phyloP scores from a whole-genome alignment of 2,113 vertebrate genomes.

The Myiozetetes cayanensis region DNA sequence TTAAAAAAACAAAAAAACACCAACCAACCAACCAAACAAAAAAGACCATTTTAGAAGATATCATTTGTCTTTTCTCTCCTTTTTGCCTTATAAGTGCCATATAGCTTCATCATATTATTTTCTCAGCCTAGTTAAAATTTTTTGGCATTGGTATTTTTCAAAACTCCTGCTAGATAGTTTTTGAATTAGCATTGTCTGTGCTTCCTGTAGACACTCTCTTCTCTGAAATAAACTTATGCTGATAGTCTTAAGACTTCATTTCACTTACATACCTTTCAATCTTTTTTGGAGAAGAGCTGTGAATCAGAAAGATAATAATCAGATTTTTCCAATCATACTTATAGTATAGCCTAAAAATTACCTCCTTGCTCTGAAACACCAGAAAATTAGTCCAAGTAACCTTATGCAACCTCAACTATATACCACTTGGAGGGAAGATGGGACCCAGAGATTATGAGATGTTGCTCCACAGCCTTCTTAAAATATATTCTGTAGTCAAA shows the following conservation, averaged over 20 bases:
- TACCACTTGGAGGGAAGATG: not conserved
- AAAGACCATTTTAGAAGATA: not conserved
- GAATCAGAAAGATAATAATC: not conserved
- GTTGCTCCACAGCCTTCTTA: not conserved
- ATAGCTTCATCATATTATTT: not conserved
- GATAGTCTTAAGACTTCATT: not conserved
- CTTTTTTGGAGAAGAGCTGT: not conserved
- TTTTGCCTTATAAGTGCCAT: not conserved
- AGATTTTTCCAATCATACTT: not conserved
- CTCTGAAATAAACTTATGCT: not conserved
- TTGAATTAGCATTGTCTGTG: not conserved
- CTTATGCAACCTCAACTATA: not conserved
- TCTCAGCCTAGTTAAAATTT: not conserved
- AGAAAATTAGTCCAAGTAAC: not conserved
- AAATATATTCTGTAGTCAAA: not conserved
- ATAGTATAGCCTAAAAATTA: not conserved
- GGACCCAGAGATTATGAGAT: not conserved
- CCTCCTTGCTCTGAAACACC: not conserved
- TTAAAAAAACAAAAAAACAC: not conserved
- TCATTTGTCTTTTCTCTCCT: not conserved
- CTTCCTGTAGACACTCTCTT: not conserved
- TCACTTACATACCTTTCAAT: not conserved
- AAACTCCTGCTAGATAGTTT: not conserved
- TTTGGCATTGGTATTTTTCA: not conserved
- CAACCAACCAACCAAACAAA: too few relatives aligned